phyloP scores from a whole-genome alignment of 1,140 invertebrate genomes.

The Yoshiicerus persimilis region DNA sequence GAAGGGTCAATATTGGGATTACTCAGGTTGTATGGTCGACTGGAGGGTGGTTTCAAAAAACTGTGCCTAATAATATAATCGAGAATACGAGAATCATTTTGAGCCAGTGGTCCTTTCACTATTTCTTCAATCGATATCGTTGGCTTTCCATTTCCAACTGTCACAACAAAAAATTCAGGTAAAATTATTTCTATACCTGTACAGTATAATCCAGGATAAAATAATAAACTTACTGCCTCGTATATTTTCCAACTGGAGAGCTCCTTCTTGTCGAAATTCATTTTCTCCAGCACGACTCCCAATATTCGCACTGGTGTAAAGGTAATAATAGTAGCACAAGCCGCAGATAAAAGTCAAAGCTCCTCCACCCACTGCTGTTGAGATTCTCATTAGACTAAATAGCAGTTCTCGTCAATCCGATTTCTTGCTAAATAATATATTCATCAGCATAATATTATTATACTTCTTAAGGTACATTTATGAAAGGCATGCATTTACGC shows the following conservation, averaged over 20 bases:
- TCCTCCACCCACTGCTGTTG: neutral
- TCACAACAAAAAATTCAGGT: neutral
- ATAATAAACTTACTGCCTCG: neutral
- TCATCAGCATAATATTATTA: no score
- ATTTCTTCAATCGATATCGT: constrained; percentile 39
- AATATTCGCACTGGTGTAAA: neutral
- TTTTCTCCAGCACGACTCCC: neutral
- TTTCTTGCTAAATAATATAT: neutral
- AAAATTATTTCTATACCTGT: neutral
- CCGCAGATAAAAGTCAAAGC: constrained; percentile 11
- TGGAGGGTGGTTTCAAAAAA: constrained; percentile 32
- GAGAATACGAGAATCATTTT: constrained; percentile 43
- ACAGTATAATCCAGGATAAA: neutral
- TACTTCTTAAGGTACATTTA: neutral
- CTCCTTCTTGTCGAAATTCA: neutral
- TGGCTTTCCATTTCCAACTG: neutral
- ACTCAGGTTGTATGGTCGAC: constrained; percentile 26
- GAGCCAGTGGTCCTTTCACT: constrained; percentile 33
- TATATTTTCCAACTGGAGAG: neutral
- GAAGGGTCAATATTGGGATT: constrained; percentile 41
- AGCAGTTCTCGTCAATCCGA: neutral
- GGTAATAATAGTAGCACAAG: neutral
- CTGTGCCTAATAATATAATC: constrained; percentile 33
- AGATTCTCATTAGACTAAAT: neutral
- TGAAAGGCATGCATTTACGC: no score